Base-by-base conservation (phyloP, 1,140 invertebrate genomes). In the Pseudobourletiella spinata region DNA sequence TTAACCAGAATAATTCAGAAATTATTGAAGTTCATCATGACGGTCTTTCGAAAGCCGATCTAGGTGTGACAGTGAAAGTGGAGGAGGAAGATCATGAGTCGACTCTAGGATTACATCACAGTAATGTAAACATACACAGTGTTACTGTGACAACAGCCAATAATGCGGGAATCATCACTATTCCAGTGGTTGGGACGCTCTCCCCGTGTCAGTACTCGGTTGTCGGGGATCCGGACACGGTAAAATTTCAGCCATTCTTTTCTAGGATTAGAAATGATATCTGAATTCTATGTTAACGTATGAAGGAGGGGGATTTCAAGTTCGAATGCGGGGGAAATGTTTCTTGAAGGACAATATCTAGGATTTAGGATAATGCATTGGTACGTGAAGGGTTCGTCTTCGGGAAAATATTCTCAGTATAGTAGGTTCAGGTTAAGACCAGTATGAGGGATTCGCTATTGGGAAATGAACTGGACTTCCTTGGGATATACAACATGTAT, bases 121-220 rank as follows among this genome's bases (percentile, higher is more conserved):
- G 24, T 22, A 48, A 48, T 48, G 20, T 26, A 14, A 54, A 54
- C 50, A 54, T 55, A 15, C 64, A 65, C 28, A 54, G 52, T 18
- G 59, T 51, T 11, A 65, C 63, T 32, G 67, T 66, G 14, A 63
- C 50, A 18, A 56, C 64, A 11, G 63, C 57, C 14, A 56, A 25
- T 24, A 64, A 18, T 26, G 6, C 50, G 3, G 50, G 39, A 39
- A 67, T 68, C 30, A 70, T 65, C 35, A 68, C 66, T 35, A 68
- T 68, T 61, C 63, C 63, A 14, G 63, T 68, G 14, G 61, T 67
- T 48, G 50, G 50, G 22, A 26, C 50, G 4, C 42, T 54, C n/a
- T 43, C 52, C 39, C 48, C 55, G 35, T 28, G 59, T 56, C 56
- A 24, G n/a, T 70, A 67, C 25, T 68, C 66, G 14, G 63, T 70